Evolutionary conservation across 2,888 invertebrate genomes (phyloP).

Genomic region (Oscheius sp.): DNA sequence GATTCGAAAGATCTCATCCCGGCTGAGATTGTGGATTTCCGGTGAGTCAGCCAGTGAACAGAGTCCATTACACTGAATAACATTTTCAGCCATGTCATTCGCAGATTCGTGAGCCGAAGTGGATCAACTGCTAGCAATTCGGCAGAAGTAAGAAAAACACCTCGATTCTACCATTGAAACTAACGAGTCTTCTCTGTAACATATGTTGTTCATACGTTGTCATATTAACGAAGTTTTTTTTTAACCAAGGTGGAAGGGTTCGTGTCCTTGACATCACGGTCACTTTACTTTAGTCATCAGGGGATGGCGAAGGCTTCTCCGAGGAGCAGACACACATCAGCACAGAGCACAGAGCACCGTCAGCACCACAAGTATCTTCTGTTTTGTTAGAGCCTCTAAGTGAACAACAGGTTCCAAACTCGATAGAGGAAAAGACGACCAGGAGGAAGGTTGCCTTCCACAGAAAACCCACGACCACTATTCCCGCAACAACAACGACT

Average conservation of each 20-base stretch:
- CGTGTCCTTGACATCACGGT: neutral
- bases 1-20: constrained; percentile 63
- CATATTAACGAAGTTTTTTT: constrained; percentile 9
- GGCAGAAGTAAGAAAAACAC: constrained; percentile 18
- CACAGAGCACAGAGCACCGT: constrained; percentile 18
- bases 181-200: constrained; percentile 13
- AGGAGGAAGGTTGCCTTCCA: constrained; percentile 19
- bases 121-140: constrained; percentile 1
- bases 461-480: neutral
- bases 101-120: constrained; percentile 9
- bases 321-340: neutral
- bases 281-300: constrained; percentile 21
- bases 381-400: neutral
- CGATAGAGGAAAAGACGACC: constrained; percentile 18
- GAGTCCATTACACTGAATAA: neutral
- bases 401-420: neutral
- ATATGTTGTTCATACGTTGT: constrained; percentile 13
- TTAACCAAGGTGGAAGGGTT: neutral
- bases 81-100: constrained; percentile 24
- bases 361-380: neutral
- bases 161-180: constrained; percentile 10
- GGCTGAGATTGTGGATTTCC: constrained; percentile 71
- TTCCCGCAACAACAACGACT: neutral
- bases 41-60: constrained; percentile 34
- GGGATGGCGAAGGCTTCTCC: constrained; percentile 16